These are phyloP conservation scores for Hydropotes inermis DNA, from an alignment of 2,113 vertebrate genomes.

Conservation along the genomic window DNA sequence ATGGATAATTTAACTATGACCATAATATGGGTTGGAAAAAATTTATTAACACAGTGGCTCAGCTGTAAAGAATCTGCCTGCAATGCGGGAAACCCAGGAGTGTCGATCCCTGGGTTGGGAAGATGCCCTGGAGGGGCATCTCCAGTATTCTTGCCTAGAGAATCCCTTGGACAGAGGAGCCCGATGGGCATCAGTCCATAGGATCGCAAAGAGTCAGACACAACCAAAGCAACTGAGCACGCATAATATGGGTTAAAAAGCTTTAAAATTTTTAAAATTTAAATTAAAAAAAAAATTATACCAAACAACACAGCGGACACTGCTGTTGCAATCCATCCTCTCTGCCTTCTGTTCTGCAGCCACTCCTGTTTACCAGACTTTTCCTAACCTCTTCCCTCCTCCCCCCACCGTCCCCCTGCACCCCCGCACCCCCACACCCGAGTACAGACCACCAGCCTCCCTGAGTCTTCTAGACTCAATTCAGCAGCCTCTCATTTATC, in stretches of 20 bases:
- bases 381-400: neutral
- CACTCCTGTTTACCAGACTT: neutral
- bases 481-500: neutral
- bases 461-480: neutral
- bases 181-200: neutral
- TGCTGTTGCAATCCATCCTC: neutral
- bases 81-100: neutral
- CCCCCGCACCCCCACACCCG: neutral
- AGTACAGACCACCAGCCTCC: neutral
- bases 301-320: neutral
- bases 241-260: neutral
- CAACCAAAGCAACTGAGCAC: neutral
- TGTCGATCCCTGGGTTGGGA: neutral
- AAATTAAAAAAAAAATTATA: neutral
- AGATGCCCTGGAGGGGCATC: neutral
- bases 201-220: neutral
- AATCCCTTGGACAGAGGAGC: neutral
- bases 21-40: neutral
- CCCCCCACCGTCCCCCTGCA: accelerated
- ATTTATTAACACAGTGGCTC: neutral
- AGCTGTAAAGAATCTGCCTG: neutral
- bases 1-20: neutral
- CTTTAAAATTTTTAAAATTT: neutral
- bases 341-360: neutral
- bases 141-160: neutral